Conservation (phyloP, 1,140 invertebrate genomes). For the Hestina assimilis region DNA sequence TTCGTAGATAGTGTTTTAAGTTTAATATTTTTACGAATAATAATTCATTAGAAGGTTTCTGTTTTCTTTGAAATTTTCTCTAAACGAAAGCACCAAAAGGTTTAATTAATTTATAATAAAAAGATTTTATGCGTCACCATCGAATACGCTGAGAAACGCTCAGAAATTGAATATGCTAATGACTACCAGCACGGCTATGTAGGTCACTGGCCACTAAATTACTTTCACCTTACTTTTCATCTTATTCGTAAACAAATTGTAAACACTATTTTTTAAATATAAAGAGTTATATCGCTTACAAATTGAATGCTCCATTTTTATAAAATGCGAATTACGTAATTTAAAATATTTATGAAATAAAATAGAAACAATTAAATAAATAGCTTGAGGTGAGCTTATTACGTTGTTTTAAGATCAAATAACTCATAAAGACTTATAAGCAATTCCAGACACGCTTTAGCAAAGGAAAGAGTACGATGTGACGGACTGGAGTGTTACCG, state of each 20-base stretch:
- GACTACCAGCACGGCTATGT: conserved; percentile 2
- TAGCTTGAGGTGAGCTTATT: neutral
- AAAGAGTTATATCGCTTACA: too few relatives aligned
- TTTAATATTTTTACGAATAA: too few relatives aligned
- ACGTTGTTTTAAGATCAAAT: neutral
- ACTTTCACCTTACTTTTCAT: conserved; percentile 37
- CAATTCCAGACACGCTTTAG: conserved; percentile 25
- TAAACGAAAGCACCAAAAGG: too few relatives aligned
- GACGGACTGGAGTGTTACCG: conserved; percentile 16
- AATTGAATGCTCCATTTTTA: too few relatives aligned
- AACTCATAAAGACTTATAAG: neutral
- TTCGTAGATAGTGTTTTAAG: too few relatives aligned
- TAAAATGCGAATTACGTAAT: too few relatives aligned
- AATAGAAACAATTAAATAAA: too few relatives aligned
- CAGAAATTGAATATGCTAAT: conserved; percentile 19
- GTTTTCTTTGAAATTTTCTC: too few relatives aligned
- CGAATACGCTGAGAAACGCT: conserved; percentile 1
- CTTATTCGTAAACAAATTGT: conserved; percentile 18
- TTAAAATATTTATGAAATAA: too few relatives aligned
- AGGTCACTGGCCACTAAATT: conserved; percentile 31
- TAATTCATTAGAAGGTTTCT: too few relatives aligned
- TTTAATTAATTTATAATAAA: too few relatives aligned
- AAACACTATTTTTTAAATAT: conserved; percentile 6
- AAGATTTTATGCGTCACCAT: too few relatives aligned
- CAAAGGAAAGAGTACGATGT: conserved; percentile 16